Conservation (phyloP, 2,797 vertebrate species). For the Tokudaia muenninki region DNA sequence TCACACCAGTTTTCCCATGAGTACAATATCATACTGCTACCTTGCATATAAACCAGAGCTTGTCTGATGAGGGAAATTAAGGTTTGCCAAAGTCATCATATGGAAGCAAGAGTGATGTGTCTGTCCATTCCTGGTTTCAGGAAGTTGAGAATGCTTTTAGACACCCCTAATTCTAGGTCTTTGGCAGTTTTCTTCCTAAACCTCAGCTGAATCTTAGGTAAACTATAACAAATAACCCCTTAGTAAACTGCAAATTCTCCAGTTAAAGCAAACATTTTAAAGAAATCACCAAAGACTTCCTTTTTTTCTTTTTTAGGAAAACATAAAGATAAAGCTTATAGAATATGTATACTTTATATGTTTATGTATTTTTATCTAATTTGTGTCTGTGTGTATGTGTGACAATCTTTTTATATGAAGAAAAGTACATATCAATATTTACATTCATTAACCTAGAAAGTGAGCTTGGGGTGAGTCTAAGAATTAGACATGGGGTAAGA, state of each 20-base stretch:
- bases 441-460: background rate
- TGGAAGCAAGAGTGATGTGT: background rate
- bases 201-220: background rate
- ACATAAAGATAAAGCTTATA: background rate
- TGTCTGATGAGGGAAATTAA: background rate
- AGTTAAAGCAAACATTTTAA: background rate
- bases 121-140: background rate
- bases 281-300: background rate
- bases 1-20: accelerated
- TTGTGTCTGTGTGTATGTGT: background rate
- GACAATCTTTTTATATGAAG: background rate
- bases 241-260: background rate
- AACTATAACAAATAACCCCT: background rate
- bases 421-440: background rate
- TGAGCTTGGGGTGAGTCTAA: too few species aligned
- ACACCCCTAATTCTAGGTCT: background rate
- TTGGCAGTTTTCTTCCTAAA: background rate
- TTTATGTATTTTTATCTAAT: background rate
- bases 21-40: accelerated
- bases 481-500: too few species aligned
- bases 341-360: background rate
- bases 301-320: background rate
- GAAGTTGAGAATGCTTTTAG: background rate
- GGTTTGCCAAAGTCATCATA: background rate
- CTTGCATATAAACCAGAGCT: background rate